Conservation (phyloP, 1,140 invertebrate genomes). For the Pogonognathellus flavescens region DNA sequence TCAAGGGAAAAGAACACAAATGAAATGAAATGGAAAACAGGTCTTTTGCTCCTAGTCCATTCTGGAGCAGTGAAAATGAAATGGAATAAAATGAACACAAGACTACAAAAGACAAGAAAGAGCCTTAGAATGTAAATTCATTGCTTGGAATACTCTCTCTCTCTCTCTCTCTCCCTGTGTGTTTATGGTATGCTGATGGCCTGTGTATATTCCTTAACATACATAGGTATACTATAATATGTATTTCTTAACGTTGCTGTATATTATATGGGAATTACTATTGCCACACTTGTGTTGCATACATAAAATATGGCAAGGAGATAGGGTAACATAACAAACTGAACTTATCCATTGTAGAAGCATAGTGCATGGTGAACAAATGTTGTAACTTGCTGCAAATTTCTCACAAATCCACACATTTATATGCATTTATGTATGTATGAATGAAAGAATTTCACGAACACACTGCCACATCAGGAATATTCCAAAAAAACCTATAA, state of each 20-base stretch:
- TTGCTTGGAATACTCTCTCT: background rate
- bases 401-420: slow-evolving; percentile 45
- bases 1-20: slow-evolving; percentile 30
- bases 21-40: slow-evolving; percentile 45
- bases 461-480: background rate
- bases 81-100: slow-evolving; percentile 32
- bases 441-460: slow-evolving; percentile 25
- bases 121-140: background rate
- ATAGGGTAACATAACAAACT: too few species aligned
- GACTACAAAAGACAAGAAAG: slow-evolving; percentile 31
- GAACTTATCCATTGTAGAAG: background rate
- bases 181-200: background rate
- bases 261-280: background rate
- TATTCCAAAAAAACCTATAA: slow-evolving; percentile 4
- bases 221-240: background rate
- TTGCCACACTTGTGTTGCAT: background rate
- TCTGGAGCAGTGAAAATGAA: slow-evolving; percentile 19
- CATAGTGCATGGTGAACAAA: background rate
- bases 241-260: slow-evolving; percentile 7
- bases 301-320: too few species aligned
- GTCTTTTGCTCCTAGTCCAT: background rate
- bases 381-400: slow-evolving; percentile 29
- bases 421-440: slow-evolving; percentile 46
- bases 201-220: background rate
- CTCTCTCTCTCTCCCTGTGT: too few species aligned